A percentile compares a stretch with the other conserved stretches of the same genome.
Conservation (phyloP, 2,113 vertebrate species). For the Macrotis lagotis region DNA sequence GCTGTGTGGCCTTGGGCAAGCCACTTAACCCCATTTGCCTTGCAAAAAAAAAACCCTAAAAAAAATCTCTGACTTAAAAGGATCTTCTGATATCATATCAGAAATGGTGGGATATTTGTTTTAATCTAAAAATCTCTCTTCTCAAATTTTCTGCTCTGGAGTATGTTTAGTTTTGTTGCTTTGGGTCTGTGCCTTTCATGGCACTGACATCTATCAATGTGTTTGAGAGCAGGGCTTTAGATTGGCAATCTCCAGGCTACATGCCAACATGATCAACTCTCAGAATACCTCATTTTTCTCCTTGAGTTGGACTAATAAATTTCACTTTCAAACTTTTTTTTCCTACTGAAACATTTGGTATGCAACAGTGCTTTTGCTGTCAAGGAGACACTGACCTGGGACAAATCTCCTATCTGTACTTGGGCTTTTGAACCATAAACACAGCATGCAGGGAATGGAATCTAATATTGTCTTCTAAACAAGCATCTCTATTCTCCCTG, state of each 20-base stretch:
- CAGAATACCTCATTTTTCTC: slow-evolving; percentile 43
- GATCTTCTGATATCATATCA: neutral
- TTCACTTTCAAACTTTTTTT: slow-evolving; percentile 49
- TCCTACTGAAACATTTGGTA: slow-evolving; percentile 25
- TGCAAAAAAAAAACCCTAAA: too few species aligned
- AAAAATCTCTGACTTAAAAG: neutral
- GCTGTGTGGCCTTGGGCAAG: too few species aligned
- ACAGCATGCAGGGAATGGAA: slow-evolving; percentile 70
- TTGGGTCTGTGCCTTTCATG: neutral
- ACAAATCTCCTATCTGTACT: slow-evolving; percentile 78
- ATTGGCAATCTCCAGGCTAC: slow-evolving; percentile 28
- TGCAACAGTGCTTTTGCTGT: slow-evolving; percentile 43
- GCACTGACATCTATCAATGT: slow-evolving; percentile 31
- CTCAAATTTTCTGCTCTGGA: slow-evolving; percentile 39
- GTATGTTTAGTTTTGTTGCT: slow-evolving; percentile 15
- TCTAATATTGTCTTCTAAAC: slow-evolving; percentile 71
- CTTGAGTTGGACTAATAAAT: slow-evolving; percentile 42
- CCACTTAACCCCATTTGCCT: too few species aligned
- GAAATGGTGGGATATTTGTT: neutral
- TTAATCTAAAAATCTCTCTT: neutral
- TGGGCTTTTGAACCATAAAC: slow-evolving; percentile 78
- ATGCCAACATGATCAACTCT: slow-evolving; percentile 23
- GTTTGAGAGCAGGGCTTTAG: slow-evolving; percentile 40
- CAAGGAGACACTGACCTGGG: slow-evolving; percentile 79
- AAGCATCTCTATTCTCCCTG: slow-evolving; percentile 73